phyloP scores from a whole-genome alignment of 1,140 invertebrate species.

The Geopemphigus sp. region DNA sequence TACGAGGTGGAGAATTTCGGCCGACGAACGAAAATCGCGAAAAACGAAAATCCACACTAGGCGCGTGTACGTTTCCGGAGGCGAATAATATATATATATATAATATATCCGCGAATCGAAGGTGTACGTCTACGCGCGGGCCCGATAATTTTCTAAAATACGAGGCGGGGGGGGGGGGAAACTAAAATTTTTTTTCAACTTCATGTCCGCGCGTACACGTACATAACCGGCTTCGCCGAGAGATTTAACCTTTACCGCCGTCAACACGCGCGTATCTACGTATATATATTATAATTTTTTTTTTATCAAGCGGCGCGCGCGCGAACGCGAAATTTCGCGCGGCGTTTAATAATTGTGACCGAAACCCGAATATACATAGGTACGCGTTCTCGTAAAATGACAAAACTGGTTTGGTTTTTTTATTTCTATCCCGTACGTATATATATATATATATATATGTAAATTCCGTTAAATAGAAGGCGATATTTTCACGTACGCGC shows the following conservation, averaged over 20 bases:
- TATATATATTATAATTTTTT: conserved; percentile 2
- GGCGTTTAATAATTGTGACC: not conserved
- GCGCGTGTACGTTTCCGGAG: too few relatives aligned
- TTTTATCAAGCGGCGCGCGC: too few relatives aligned
- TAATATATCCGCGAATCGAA: too few relatives aligned
- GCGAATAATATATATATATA: too few relatives aligned
- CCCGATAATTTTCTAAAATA: not conserved
- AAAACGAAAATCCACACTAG: too few relatives aligned
- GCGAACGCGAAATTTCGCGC: conserved; percentile 14
- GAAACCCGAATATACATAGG: not conserved
- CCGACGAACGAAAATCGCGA: too few relatives aligned
- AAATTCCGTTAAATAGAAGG: conserved; percentile 16
- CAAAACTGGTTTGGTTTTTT: conserved; percentile 42
- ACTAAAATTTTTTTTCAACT: not conserved
- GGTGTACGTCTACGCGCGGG: not conserved
- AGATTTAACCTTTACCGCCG: conserved; percentile 15
- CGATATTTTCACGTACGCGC: not conserved
- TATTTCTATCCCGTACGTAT: not conserved
- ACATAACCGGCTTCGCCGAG: not conserved
- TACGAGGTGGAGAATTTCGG: too few relatives aligned
- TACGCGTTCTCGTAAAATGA: conserved; percentile 6
- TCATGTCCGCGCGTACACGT: too few relatives aligned
- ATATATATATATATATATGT: not conserved
- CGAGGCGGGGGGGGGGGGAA: not conserved
- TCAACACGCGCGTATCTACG: not conserved